Evolutionary conservation across 1,140 invertebrate species (phyloP), one percentile per base, ranked within the genome.

Genomic region (Leptinotarsa texana): DNA sequence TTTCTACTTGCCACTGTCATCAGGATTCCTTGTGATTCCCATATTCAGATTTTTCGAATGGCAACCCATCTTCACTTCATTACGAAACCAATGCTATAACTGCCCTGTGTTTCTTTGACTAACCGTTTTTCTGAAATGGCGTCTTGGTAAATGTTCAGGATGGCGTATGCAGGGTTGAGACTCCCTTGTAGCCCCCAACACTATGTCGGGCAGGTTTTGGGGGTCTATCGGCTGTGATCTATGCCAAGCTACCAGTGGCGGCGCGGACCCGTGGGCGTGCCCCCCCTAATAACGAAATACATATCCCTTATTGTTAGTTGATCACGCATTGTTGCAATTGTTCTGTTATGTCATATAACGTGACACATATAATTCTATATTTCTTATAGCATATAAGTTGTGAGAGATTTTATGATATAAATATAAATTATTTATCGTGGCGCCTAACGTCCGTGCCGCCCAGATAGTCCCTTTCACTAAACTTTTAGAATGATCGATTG

Each of bases 281-380:
- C 80, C 33, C 24, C 79, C 82, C 79, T 82, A 85, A 83, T 84
- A 85, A 84, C 80, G 75, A 83, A 79, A 85, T 85, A 85, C 84
- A 85, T 85, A 85, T 85, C 84, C 82, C 82, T 84, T 83, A 85
- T 85, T 85, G 84, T 85, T 85, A 84, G 82, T 83, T 84, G 77
- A 83, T 78, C 77, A 80, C 82, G 77, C 76, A 81, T 84, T 84
- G 83, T 84, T 84, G 79, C 78, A 82, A 84, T 84, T 84, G 83
- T 84, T 83, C 82, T 84, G 82, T 84, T 83, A 81, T 82, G 77
- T 82, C 81, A 80, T 83, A 78, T 83, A 80, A 81, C 83, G 81
- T 84, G 81, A 84, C 82, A 81, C 81, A 82, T 82, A 83, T 84
- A 84, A 82, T 80, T 82, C 76, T 81, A 81, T 84, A 83, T 83